Evolutionary conservation across 2,113 vertebrate species (phyloP).

Genomic region (Galbula dea): DNA sequence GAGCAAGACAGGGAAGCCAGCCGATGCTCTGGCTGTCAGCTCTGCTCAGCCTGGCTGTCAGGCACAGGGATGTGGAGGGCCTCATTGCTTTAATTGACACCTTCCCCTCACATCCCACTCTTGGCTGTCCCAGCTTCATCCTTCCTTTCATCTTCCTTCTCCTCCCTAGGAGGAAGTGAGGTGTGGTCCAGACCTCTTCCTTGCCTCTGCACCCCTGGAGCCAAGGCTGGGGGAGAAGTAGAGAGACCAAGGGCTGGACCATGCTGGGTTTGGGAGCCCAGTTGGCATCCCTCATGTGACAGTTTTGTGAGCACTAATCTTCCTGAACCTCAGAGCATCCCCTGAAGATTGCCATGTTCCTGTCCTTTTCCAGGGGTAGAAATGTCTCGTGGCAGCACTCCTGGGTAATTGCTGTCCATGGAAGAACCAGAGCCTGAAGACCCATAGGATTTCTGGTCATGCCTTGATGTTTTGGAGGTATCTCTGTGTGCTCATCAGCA

Average conservation of each 20-base stretch:
- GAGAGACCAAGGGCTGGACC: not conserved
- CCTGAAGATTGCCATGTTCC: not conserved
- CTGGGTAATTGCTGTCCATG: not conserved
- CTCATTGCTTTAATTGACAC: constrained; percentile 92
- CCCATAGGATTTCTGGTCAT: not conserved
- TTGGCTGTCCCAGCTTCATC: constrained; percentile 6
- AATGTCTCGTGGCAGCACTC: not conserved
- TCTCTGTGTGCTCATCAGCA: fast-evolving
- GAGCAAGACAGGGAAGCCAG: constrained; percentile 76
- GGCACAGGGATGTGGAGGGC: not conserved
- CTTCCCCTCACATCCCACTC: constrained; percentile 73
- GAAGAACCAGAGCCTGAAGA: not conserved
- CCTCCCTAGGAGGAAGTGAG: not conserved
- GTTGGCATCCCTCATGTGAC: fast-evolving
- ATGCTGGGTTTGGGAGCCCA: not conserved
- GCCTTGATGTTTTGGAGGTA: not conserved
- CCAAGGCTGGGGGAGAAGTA: not conserved
- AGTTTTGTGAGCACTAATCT: not conserved
- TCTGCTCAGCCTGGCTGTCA: constrained; percentile 91
- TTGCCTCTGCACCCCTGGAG: fast-evolving
- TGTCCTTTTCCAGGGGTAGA: not conserved
- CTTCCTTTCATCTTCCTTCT: constrained; percentile 39
- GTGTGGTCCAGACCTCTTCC: not conserved
- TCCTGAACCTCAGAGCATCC: not conserved
- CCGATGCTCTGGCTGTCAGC: constrained; percentile 87